A percentile compares a stretch with the other conserved stretches of the same genome.
phyloP scores from a whole-genome alignment of 2,797 vertebrate genomes.

The Sebastes minor region DNA sequence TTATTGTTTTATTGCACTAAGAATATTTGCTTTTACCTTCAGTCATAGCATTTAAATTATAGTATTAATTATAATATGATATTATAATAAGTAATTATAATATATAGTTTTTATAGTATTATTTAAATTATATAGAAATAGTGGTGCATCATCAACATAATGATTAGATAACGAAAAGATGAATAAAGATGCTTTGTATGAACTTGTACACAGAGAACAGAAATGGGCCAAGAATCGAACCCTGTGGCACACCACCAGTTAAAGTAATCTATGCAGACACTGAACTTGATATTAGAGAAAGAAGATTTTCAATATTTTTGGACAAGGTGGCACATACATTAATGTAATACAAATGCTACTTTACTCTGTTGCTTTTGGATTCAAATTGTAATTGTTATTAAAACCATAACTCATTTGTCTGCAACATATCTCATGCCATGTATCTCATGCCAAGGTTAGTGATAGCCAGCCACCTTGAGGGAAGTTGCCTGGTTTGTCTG shows the following conservation, averaged over 20 bases:
- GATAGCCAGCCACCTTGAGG: slow-evolving; percentile 25
- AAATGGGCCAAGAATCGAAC: background rate
- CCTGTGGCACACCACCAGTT: background rate
- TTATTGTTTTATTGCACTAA: background rate
- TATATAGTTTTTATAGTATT: background rate
- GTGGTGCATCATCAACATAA: background rate
- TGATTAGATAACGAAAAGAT: background rate
- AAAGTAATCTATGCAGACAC: background rate
- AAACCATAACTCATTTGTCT: background rate
- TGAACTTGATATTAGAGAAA: background rate
- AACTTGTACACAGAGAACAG: background rate
- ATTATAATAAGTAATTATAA: background rate
- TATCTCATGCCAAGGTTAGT: background rate
- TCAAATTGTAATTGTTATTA: background rate
- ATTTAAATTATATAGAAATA: background rate
- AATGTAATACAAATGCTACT: background rate
- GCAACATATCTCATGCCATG: background rate
- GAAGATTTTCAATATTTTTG: background rate
- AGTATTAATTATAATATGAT: background rate
- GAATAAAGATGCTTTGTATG: background rate
- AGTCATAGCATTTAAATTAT: background rate
- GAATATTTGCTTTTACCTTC: background rate
- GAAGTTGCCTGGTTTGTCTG: slow-evolving; percentile 11
- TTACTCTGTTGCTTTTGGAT: background rate
- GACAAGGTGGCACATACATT: background rate